phyloP scores from a whole-genome alignment of 2,113 vertebrate species.

The Crotalus viridis region DNA sequence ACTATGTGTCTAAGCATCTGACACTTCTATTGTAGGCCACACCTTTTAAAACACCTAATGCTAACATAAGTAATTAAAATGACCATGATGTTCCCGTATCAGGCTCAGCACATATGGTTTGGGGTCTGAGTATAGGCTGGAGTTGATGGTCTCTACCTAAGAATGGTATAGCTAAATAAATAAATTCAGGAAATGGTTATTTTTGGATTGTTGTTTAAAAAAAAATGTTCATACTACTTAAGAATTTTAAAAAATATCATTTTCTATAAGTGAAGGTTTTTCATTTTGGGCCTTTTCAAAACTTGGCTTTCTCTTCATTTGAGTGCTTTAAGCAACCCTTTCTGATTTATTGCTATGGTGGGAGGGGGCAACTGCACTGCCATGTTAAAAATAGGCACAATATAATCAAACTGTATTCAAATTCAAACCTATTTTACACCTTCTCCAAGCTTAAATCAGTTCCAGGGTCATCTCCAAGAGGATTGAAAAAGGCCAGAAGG shows the following conservation, averaged over 20 bases:
- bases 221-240: conserved; percentile 19
- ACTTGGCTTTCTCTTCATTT: neutral
- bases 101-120: neutral
- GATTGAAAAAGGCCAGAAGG: neutral
- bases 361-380: neutral
- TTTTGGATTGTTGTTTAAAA: conserved; percentile 43
- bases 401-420: neutral
- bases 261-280: conserved; percentile 12
- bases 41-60: conserved; percentile 40
- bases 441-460: neutral
- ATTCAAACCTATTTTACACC: no score
- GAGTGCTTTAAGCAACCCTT: neutral
- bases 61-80: conserved; percentile 50
- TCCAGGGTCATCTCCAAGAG: neutral
- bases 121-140: conserved; percentile 34
- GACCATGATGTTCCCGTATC: conserved; percentile 27
- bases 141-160: conserved; percentile 41
- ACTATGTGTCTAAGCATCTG: conserved; percentile 30
- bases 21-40: conserved; percentile 32
- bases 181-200: conserved; percentile 44
- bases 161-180: conserved; percentile 38
- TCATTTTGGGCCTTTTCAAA: neutral
- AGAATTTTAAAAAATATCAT: conserved; percentile 33
- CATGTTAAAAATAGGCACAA: neutral
- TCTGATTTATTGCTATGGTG: neutral